Conservation (phyloP, 2,113 vertebrate genomes). For the Mormoops blainvillei region DNA sequence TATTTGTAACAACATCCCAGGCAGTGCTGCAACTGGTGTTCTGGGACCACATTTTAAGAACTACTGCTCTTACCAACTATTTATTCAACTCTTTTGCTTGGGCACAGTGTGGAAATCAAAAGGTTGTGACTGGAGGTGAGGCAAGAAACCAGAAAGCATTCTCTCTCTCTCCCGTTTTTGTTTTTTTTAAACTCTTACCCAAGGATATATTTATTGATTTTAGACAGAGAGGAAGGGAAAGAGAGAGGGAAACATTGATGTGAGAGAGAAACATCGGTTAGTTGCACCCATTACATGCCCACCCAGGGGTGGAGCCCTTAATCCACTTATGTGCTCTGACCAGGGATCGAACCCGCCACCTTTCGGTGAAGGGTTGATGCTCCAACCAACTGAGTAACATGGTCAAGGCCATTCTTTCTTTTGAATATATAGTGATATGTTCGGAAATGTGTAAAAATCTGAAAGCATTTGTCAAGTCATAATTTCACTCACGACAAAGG, state of each 20-base stretch:
- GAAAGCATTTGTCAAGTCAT: neutral
- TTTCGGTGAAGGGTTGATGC: neutral
- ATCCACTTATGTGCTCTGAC: too few species aligned
- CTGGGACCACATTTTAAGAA: neutral
- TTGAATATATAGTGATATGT: neutral
- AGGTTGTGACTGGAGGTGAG: neutral
- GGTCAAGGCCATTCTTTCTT: neutral
- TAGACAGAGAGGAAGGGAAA: too few species aligned
- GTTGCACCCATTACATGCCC: too few species aligned
- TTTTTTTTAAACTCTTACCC: too few species aligned
- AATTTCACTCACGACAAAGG: constrained; percentile 39
- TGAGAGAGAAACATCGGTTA: too few species aligned
- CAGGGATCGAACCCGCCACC: too few species aligned
- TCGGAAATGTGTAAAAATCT: neutral
- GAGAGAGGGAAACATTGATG: too few species aligned
- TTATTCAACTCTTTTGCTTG: neutral
- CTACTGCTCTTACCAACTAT: neutral
- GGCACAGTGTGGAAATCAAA: neutral
- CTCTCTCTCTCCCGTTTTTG: neutral
- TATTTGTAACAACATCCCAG: neutral
- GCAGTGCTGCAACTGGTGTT: accelerated
- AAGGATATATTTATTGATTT: too few species aligned
- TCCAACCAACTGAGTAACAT: neutral
- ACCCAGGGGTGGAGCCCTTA: too few species aligned
- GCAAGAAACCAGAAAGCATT: neutral